A percentile compares a stretch with the other conserved stretches of the same genome.
Conservation (phyloP, 2,797 vertebrate species). For the Micropoecilia bifurca region DNA sequence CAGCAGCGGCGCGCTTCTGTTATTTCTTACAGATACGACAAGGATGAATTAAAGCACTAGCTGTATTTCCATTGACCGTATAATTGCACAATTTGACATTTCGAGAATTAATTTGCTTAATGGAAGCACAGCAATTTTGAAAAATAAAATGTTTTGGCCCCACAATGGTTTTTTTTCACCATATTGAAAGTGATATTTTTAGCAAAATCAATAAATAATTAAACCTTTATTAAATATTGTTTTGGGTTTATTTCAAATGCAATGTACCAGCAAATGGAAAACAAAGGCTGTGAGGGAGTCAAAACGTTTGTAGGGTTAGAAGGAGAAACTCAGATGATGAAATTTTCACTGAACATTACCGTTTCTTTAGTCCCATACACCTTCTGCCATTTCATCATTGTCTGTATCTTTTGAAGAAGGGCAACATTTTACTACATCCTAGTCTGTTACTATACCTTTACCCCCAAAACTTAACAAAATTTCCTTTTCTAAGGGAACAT, state of each 20-base stretch:
- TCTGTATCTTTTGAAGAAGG: neutral
- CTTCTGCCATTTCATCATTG: neutral
- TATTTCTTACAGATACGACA: slow-evolving; percentile 12
- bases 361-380: neutral
- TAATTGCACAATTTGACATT: no score
- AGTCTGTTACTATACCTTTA: slow-evolving; percentile 2
- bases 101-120: no score
- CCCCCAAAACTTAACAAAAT: slow-evolving; percentile 3
- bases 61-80: no score
- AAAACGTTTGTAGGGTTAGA: neutral
- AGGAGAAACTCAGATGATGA: neutral
- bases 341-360: neutral
- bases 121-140: no score
- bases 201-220: no score
- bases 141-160: no score
- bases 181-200: no score
- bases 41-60: neutral
- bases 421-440: neutral
- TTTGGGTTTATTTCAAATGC: no score
- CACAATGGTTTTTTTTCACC: no score
- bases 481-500: slow-evolving; percentile 14
- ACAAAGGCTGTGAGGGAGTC: no score
- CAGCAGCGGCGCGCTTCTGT: neutral
- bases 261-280: no score
- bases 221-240: no score